These are phyloP conservation scores for Stictocephala bisonia DNA, from an alignment of 2,888 invertebrate species.

Conservation along the genomic window DNA sequence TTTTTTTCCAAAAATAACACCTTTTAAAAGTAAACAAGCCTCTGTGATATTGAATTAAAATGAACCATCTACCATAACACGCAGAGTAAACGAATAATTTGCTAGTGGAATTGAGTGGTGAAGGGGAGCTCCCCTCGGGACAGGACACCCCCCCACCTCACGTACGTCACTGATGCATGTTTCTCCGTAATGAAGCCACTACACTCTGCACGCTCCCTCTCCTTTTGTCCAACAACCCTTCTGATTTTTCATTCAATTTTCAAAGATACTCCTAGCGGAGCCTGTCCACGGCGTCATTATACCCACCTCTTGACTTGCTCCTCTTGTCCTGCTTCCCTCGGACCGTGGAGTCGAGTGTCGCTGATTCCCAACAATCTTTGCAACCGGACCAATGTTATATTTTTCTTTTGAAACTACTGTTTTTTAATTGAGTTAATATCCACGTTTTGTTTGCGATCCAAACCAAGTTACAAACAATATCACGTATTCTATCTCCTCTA, in stretches of 20 bases:
- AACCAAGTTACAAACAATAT: too few species aligned
- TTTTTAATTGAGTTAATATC: too few species aligned
- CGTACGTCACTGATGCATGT: slow-evolving; percentile 42
- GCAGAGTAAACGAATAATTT: too few species aligned
- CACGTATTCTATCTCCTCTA: too few species aligned
- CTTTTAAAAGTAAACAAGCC: too few species aligned
- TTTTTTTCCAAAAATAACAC: too few species aligned
- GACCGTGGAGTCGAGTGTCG: not conserved
- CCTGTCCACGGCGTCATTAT: slow-evolving; percentile 12
- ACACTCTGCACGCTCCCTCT: slow-evolving; percentile 40
- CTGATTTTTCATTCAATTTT: slow-evolving; percentile 45
- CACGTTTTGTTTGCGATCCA: too few species aligned
- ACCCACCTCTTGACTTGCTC: slow-evolving; percentile 15
- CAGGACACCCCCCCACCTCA: not conserved
- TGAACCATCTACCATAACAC: too few species aligned
- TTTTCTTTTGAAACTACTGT: too few species aligned
- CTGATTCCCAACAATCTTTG: not conserved
- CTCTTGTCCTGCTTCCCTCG: not conserved
- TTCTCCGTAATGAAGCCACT: slow-evolving; percentile 45
- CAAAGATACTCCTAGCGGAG: slow-evolving; percentile 34
- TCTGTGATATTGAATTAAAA: too few species aligned
- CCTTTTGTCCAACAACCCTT: slow-evolving; percentile 44
- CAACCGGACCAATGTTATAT: too few species aligned
- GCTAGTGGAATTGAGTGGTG: slow-evolving; percentile 23
- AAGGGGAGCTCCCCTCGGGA: not conserved